phyloP scores from a whole-genome alignment of 2,797 vertebrate species.

The Xiphorhynchus erythropygius region DNA sequence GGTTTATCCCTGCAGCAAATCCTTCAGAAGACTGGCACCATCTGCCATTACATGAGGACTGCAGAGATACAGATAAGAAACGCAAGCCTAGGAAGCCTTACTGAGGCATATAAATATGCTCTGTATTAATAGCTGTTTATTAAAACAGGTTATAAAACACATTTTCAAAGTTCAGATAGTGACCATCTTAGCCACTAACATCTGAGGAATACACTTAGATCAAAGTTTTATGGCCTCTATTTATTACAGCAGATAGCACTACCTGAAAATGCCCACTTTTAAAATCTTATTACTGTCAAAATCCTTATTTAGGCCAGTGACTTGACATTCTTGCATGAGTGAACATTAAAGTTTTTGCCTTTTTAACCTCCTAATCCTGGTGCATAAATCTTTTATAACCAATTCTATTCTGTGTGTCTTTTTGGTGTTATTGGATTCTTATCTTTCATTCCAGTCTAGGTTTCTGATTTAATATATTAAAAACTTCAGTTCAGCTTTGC shows the following conservation, averaged over 20 bases:
- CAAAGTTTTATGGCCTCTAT: conserved; percentile 68
- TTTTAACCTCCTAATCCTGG: conserved; percentile 74
- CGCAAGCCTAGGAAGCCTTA: background rate
- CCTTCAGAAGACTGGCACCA: background rate
- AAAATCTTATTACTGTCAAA: conserved; percentile 74
- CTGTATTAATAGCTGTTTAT: conserved; percentile 53
- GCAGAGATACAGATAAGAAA: conserved; percentile 4
- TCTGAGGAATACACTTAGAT: conserved; percentile 45
- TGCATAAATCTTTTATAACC: conserved; percentile 73
- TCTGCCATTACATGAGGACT: background rate
- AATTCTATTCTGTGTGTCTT: conserved; percentile 66
- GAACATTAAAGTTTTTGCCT: conserved; percentile 72
- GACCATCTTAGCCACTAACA: conserved; percentile 15
- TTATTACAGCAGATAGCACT: conserved; percentile 56
- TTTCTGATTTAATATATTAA: conserved; percentile 60
- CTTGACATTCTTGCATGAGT: conserved; percentile 73
- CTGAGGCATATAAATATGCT: background rate
- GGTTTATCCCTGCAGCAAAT: conserved; percentile 35
- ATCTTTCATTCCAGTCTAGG: conserved; percentile 65
- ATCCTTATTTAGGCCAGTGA: conserved; percentile 66
- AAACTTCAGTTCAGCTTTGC: conserved; percentile 7
- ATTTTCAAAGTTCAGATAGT: conserved; percentile 50
- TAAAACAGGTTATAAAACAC: conserved; percentile 52
- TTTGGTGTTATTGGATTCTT: conserved; percentile 67
- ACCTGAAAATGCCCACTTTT: conserved; percentile 64